These are phyloP conservation scores for Cerceris ruficornis DNA, from an alignment of 2,888 invertebrate species.

Conservation along the genomic window DNA sequence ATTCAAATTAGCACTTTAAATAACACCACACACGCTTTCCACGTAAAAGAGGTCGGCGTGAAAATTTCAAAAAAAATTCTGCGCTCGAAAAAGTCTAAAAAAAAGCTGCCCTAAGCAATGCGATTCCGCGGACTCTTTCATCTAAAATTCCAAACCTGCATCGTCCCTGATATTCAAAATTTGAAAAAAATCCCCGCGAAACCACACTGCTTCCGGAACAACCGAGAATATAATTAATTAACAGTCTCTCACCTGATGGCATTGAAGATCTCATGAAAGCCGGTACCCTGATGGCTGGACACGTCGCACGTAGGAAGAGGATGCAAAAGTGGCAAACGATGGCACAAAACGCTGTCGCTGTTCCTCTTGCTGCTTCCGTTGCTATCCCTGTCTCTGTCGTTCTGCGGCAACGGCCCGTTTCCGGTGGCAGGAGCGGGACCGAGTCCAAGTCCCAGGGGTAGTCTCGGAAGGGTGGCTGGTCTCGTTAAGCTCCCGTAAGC, in stretches of 20 bases:
- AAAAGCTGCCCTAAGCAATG: no score
- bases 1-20: no score
- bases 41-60: no score
- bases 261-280: constrained; percentile 82
- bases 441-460: constrained; percentile 81
- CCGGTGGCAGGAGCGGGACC: constrained; percentile 72
- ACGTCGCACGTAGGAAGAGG: constrained; percentile 83
- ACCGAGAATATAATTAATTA: neutral
- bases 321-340: constrained; percentile 82
- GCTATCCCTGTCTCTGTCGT: constrained; percentile 72
- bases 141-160: no score
- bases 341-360: constrained; percentile 83
- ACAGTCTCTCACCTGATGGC: constrained; percentile 73
- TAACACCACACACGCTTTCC: no score
- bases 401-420: constrained; percentile 70
- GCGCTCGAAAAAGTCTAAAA: no score
- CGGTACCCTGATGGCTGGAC: constrained; percentile 79
- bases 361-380: constrained; percentile 82
- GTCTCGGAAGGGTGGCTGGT: constrained; percentile 82
- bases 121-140: no score
- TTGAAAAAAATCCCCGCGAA: no score
- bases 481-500: constrained; percentile 82
- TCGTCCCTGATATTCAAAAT: no score
- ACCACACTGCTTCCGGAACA: neutral
- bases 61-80: no score